A percentile compares a stretch with the other conserved stretches of the same genome.
These are phyloP conservation scores for Simalia tracyae DNA, from an alignment of 2,797 vertebrate species.

Conservation along the genomic window DNA sequence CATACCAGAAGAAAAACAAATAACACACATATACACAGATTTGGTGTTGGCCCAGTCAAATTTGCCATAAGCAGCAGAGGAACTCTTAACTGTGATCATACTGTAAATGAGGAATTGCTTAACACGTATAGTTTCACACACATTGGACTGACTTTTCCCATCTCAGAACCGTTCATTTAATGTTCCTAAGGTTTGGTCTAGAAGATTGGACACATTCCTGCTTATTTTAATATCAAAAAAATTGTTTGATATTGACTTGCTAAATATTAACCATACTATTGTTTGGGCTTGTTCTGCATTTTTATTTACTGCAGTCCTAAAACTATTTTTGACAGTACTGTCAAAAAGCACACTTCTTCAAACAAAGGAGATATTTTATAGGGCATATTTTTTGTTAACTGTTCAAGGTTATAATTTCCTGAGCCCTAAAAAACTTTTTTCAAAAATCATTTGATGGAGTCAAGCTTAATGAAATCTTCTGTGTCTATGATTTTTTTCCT, in stretches of 20 bases:
- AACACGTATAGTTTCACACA: not conserved
- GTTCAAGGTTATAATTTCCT: constrained; percentile 1
- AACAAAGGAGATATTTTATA: not conserved
- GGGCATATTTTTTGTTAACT: not conserved
- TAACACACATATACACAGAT: not conserved
- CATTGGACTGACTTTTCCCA: not conserved
- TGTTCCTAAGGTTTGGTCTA: not conserved
- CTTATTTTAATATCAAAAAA: not conserved
- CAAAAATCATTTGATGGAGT: not conserved
- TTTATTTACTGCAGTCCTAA: not conserved
- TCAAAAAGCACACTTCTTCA: not conserved
- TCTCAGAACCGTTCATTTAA: not conserved
- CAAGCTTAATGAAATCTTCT: not conserved
- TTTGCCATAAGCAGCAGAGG: not conserved
- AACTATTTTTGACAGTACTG: not conserved
- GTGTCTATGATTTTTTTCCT: not conserved
- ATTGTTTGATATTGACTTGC: not conserved
- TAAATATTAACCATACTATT: not conserved
- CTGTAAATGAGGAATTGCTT: not conserved
- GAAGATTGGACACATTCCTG: not conserved
- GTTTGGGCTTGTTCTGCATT: not conserved
- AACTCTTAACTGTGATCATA: not conserved
- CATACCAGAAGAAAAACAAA: not conserved
- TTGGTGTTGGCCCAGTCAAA: not conserved
- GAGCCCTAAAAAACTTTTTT: not conserved